Evolutionary conservation across 2,888 invertebrate genomes (phyloP), one percentile per base, ranked within the genome.

Genomic region (Entomobrya multifasciata): DNA sequence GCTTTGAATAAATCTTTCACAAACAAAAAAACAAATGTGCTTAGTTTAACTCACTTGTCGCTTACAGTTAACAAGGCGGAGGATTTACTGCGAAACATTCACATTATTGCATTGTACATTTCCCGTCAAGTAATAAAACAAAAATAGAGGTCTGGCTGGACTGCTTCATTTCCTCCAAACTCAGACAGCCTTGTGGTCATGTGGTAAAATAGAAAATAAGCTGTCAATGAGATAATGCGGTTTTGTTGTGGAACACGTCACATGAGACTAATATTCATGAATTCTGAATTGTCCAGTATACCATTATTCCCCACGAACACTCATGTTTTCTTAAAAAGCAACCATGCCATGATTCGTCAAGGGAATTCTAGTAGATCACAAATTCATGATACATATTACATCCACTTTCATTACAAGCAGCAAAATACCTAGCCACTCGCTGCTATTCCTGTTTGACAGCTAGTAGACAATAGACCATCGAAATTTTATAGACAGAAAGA

Each of bases 171-270:
- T 22, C 25, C 22, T 20, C 8, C 8, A 36, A 36, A 36, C 5
- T 60, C 8, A 65, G 36, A 65, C 65, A 36, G 30, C 60, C 30
- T 60, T 30, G 57, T 55, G 47, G 13, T 62, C n/a, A n/a, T n/a
- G 6, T 10, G 15, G 27, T 62, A 78, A 57, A 41, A 41, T 55
- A 27, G 25, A 77, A 80, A 70, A 27, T 20, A 44, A 60, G 27
- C 57, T 72, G 81, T 81, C 81, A 81, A 44, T 52, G 41, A 52
- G 81, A 81, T 47, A 47, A 15, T 41, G 20, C 41, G 72, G 52
- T 81, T 81, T 81, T 72, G 70, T 81, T 72, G n/a, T n/a, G 65
- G 79, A 79, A 60, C 27, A 20, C 41, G 81, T 72, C 70, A 57
- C 60, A 36, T n/a, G 81, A 57, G 81, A 72, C 60, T 44, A 78